Percentiles rank a stretch among this genome's conserved stretches.
Evolutionary conservation across 2,888 invertebrate genomes (phyloP).

Genomic region (Sarcophaga variegata): DNA sequence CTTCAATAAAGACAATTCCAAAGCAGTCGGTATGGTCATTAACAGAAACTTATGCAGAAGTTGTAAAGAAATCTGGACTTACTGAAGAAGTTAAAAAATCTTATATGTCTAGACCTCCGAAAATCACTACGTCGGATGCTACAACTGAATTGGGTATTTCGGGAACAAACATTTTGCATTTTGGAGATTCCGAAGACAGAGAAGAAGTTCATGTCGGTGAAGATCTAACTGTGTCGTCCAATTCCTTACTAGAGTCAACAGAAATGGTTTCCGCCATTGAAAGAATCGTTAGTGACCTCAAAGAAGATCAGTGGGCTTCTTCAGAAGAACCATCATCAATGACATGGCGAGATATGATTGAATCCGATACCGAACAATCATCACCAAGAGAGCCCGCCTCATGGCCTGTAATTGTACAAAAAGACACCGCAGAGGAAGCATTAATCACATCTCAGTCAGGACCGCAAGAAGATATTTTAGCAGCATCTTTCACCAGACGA

Average conservation of each 20-base stretch:
- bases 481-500: conserved; percentile 62
- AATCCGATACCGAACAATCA: conserved; percentile 53
- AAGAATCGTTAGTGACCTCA: conserved; percentile 55
- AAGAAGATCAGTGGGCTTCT: conserved; percentile 28
- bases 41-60: conserved; percentile 80
- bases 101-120: conserved; percentile 66
- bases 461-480: background rate
- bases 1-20: conserved; percentile 47
- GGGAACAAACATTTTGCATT: background rate
- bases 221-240: background rate
- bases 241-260: conserved; percentile 38
- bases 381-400: conserved; percentile 68
- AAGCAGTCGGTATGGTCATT: conserved; percentile 75
- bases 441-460: background rate
- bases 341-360: conserved; percentile 52
- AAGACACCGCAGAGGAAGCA: conserved; percentile 53
- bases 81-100: conserved; percentile 73
- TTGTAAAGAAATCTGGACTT: conserved; percentile 78
- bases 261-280: conserved; percentile 68
- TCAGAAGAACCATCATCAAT: conserved; percentile 44
- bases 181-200: background rate
- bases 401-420: conserved; percentile 74
- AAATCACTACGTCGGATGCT: background rate
- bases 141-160: background rate
- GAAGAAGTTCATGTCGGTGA: background rate